Base-by-base conservation (phyloP, 1,140 invertebrate species). In the Aethina tumida region DNA sequence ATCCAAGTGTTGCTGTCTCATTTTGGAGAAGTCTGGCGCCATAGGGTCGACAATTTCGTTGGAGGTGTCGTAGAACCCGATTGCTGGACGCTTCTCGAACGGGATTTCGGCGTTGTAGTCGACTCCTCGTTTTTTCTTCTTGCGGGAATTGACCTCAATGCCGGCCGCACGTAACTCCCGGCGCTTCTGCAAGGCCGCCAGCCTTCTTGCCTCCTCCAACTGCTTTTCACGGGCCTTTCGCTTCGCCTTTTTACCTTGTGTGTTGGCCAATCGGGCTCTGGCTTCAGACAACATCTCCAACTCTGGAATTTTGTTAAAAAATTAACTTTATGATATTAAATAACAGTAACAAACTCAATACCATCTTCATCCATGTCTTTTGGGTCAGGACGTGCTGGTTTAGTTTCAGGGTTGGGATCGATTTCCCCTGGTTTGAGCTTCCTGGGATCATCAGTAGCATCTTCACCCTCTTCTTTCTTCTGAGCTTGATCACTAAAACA, bases 311-410 rank as follows among this genome's bases (percentile, higher is more conserved):
- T n/a, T n/a, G n/a, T n/a, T n/a, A n/a, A n/a, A 27, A 35, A 58
- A 58, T 40, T 70, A 19, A 36, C 16, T 17, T 25, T 1, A 28
- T 39, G 13, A 37, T 10, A 29, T 28, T 29, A 39, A 39, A 26
- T 18, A 10, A 13, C 4, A 15, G 14, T 20, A 14, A 14, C 35
- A 39, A 40, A 31, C n/a, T n/a, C 27, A 38, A 46, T 61, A 90
- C 85, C 93, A 78, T 98, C 95, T 78, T 99, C 95, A 69, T 99
- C 96, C 96, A 99, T 99, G 60, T 99, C 96, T 55, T 98, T 94
- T n/a, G 96, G 95, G 72, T 99, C 96, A 9, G 97, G 96, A 36
- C 96, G 71, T 0, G 96, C 97, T 16, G 97, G 97, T 65, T 99
- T 99, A 8, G 95, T 99, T 68, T 99, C 97, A 13, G 97, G 97